These are phyloP conservation scores for Oostethus manadensis DNA, from an alignment of 2,113 vertebrate species.

Conservation along the genomic window DNA sequence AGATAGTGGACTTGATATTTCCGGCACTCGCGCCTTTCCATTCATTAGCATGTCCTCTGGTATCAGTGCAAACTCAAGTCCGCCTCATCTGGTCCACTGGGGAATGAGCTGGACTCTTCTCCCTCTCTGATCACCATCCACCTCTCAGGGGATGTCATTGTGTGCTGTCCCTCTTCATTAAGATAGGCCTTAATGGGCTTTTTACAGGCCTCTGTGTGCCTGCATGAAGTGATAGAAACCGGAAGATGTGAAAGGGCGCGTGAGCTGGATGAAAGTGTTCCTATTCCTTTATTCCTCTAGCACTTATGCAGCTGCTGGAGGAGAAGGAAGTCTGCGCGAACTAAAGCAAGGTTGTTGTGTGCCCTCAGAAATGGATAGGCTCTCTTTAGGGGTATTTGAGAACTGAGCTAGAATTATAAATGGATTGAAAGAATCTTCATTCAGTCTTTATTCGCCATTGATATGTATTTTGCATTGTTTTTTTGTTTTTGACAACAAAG, in stretches of 20 bases:
- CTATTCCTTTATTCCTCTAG: conserved; percentile 34
- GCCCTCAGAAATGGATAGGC: conserved; percentile 21
- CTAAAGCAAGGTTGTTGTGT: conserved; percentile 30
- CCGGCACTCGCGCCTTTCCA: conserved; percentile 20
- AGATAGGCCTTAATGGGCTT: conserved; percentile 64
- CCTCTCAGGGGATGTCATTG: conserved; percentile 58
- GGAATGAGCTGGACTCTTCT: conserved; percentile 39
- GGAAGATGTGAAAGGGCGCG: conserved; percentile 43
- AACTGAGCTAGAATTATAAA: no score
- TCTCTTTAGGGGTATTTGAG: neutral
- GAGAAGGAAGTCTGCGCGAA: conserved; percentile 36
- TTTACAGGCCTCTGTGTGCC: conserved; percentile 31
- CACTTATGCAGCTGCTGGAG: conserved; percentile 40
- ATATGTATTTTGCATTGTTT: no score
- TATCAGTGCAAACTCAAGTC: conserved; percentile 32
- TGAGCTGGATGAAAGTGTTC: conserved; percentile 42
- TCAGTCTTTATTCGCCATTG: no score
- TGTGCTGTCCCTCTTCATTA: conserved; percentile 61
- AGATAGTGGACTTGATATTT: conserved; percentile 51
- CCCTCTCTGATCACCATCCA: conserved; percentile 51
- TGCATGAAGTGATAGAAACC: conserved; percentile 26
- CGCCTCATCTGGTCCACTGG: conserved; percentile 24
- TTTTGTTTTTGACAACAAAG: no score
- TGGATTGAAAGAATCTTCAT: no score
- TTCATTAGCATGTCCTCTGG: conserved; percentile 54